Conservation (phyloP, 2,797 vertebrate genomes). For the Tangara arthus region DNA sequence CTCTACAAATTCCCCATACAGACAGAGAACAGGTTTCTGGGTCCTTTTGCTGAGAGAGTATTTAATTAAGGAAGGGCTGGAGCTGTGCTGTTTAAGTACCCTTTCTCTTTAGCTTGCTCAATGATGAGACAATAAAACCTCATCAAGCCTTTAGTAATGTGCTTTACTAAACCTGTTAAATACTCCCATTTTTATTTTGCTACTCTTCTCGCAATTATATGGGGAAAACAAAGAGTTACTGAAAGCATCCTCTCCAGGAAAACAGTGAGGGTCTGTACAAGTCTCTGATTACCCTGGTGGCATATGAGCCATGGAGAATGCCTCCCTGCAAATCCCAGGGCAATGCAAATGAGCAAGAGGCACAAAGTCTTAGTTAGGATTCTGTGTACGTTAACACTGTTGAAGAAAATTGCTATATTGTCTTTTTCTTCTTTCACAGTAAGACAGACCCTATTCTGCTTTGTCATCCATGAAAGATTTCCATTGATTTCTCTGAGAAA, state of each 20-base stretch:
- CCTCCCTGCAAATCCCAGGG: not conserved
- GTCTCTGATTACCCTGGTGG: not conserved
- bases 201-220: not conserved
- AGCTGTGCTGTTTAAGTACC: not conserved
- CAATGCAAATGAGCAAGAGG: not conserved
- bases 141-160: slow-evolving; percentile 35
- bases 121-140: slow-evolving; percentile 12
- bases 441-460: not conserved
- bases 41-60: not conserved
- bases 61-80: slow-evolving; percentile 37
- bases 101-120: slow-evolving; percentile 1
- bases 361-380: not conserved
- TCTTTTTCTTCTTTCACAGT: not conserved
- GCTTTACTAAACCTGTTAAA: slow-evolving; percentile 44
- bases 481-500: not conserved
- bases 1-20: slow-evolving; percentile 8
- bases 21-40: slow-evolving; percentile 5
- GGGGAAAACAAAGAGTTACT: slow-evolving; percentile 15
- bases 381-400: not conserved
- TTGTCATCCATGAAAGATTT: not conserved
- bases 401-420: not conserved
- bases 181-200: slow-evolving; percentile 59
- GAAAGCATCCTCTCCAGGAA: slow-evolving; percentile 58
- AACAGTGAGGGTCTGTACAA: not conserved
- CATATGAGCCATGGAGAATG: not conserved